These are phyloP conservation scores for Peromyscus nudipes DNA, from an alignment of 2,797 vertebrate genomes.

Conservation along the genomic window DNA sequence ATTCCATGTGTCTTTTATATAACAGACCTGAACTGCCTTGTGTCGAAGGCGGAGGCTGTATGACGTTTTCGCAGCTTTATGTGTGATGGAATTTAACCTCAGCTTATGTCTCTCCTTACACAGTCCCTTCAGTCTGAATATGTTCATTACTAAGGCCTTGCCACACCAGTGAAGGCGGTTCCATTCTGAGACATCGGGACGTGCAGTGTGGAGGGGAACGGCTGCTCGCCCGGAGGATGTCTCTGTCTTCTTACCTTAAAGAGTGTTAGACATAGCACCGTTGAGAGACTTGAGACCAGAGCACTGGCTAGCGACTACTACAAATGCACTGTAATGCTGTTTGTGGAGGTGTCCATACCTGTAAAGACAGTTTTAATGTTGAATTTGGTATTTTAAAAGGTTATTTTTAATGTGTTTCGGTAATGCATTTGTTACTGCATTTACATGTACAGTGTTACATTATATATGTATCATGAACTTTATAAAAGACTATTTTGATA, in stretches of 20 bases:
- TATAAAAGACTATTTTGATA: constrained; percentile 88
- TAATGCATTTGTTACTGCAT: constrained; percentile 85
- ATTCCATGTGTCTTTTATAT: not conserved
- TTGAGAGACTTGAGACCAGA: constrained; percentile 79
- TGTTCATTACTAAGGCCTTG: constrained; percentile 93
- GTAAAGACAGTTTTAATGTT: constrained; percentile 83
- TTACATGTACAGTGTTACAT: constrained; percentile 88
- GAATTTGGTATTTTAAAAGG: constrained; percentile 81
- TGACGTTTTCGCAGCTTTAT: not conserved
- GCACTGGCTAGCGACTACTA: constrained; percentile 84
- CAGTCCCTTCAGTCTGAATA: constrained; percentile 97
- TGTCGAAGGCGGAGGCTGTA: constrained; percentile 52
- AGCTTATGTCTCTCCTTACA: constrained; percentile 85
- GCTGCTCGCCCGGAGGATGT: constrained; percentile 69
- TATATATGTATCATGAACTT: constrained; percentile 86
- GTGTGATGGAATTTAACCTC: constrained; percentile 82
- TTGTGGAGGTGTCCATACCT: constrained; percentile 79
- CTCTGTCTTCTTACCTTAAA: constrained; percentile 77
- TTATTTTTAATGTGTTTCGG: constrained; percentile 87
- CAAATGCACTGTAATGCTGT: constrained; percentile 86
- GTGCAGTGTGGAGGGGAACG: constrained; percentile 71
- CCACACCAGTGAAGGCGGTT: constrained; percentile 85
- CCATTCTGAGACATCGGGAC: constrained; percentile 77
- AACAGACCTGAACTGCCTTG: constrained; percentile 14
- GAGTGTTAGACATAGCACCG: constrained; percentile 74